These are phyloP conservation scores for Adelphocoris suturalis DNA, from an alignment of 2,888 invertebrate genomes.

Conservation along the genomic window DNA sequence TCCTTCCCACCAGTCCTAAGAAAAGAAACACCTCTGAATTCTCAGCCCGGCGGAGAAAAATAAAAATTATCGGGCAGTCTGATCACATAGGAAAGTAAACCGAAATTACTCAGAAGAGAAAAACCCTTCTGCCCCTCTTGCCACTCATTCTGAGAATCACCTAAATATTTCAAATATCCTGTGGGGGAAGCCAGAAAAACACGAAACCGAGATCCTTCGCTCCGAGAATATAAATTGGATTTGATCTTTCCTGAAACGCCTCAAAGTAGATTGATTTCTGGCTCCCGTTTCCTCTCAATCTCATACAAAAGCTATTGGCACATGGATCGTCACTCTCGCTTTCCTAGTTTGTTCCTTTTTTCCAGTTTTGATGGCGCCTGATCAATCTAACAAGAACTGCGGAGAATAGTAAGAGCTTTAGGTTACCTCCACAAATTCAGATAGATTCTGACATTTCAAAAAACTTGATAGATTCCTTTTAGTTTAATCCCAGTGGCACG, in stretches of 20 bases:
- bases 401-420: too few species aligned
- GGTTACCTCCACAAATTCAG: too few species aligned
- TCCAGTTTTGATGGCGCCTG: neutral
- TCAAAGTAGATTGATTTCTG: constrained; percentile 55
- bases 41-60: neutral
- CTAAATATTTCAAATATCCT: constrained; percentile 64
- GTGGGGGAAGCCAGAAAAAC: constrained; percentile 40
- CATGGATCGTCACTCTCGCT: neutral
- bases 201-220: constrained; percentile 25
- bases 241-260: constrained; percentile 34
- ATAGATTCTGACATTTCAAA: too few species aligned
- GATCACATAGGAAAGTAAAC: constrained; percentile 56
- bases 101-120: constrained; percentile 44
- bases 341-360: neutral
- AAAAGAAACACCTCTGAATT: neutral
- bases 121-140: neutral
- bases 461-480: too few species aligned
- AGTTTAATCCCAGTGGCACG: too few species aligned
- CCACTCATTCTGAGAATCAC: constrained; percentile 15
- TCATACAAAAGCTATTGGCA: neutral
- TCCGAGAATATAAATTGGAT: constrained; percentile 58
- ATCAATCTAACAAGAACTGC: neutral
- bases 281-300: neutral
- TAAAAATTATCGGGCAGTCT: constrained; percentile 33
- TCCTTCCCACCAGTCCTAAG: neutral